phyloP scores from a whole-genome alignment of 2,888 invertebrate species.

The Lasiommata megera region DNA sequence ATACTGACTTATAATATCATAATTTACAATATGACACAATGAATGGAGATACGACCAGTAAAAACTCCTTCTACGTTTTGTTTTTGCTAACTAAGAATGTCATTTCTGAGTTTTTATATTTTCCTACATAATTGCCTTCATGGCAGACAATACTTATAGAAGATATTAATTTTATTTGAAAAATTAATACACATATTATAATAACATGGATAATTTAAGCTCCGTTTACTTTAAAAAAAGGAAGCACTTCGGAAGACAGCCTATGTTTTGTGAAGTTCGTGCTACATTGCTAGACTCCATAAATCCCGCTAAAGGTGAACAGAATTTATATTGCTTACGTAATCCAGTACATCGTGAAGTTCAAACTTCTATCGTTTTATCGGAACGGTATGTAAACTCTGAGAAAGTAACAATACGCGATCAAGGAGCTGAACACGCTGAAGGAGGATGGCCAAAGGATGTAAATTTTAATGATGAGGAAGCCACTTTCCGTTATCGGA shows the following conservation, averaged over 20 bases:
- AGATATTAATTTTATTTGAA: no score
- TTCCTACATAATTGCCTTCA: no score
- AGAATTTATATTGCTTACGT: constrained; percentile 57
- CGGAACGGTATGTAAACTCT: constrained; percentile 80
- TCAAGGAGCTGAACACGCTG: constrained; percentile 84
- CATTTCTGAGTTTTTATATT: no score
- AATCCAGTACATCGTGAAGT: constrained; percentile 68
- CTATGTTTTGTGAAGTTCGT: constrained; percentile 58
- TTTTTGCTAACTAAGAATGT: no score
- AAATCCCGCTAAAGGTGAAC: constrained; percentile 47
- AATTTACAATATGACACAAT: no score
- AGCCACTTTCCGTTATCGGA: constrained; percentile 84
- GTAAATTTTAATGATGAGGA: constrained; percentile 83
- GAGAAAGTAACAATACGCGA: constrained; percentile 66
- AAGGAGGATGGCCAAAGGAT: constrained; percentile 93
- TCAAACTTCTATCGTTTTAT: constrained; percentile 53
- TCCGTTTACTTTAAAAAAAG: constrained; percentile 63
- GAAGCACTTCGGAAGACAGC: constrained; percentile 66
- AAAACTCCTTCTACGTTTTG: no score
- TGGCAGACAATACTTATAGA: no score
- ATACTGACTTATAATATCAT: no score
- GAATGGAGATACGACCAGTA: no score
- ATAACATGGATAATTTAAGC: constrained; percentile 25
- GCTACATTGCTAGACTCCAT: constrained; percentile 53
- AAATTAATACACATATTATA: neutral